A percentile compares a stretch with the other conserved stretches of the same genome.
These are phyloP conservation scores for Eupithecia subumbrata DNA, from an alignment of 2,888 invertebrate species.

Conservation along the genomic window DNA sequence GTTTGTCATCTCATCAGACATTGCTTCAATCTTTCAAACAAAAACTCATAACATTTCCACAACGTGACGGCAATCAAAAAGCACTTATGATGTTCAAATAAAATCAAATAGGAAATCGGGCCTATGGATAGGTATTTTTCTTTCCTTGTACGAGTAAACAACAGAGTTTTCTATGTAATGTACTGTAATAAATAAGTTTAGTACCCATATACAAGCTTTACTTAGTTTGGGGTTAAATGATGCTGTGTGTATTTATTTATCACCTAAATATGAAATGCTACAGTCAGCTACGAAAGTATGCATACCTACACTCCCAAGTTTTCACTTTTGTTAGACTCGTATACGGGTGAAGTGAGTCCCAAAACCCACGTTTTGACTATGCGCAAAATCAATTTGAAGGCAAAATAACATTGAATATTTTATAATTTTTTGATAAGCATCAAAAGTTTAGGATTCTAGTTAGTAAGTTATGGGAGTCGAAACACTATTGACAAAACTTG, in stretches of 20 bases:
- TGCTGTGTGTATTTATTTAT: background rate
- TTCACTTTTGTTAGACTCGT: background rate
- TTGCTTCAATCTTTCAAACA: background rate
- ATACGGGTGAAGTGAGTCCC: background rate
- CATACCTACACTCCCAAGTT: background rate
- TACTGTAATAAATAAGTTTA: too few relatives aligned
- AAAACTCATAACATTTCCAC: background rate
- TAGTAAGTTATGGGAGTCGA: too few relatives aligned
- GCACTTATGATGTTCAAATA: constrained; percentile 2
- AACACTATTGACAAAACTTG: too few relatives aligned
- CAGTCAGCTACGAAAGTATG: background rate
- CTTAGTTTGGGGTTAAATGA: too few relatives aligned
- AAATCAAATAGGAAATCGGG: constrained; percentile 5
- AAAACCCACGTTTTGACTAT: too few relatives aligned
- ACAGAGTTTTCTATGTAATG: background rate
- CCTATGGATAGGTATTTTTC: background rate
- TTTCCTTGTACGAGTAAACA: constrained; percentile 8
- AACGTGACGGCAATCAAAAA: background rate
- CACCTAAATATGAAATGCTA: background rate
- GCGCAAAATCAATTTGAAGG: too few relatives aligned
- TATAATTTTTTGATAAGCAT: too few relatives aligned
- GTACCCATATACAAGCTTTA: too few relatives aligned
- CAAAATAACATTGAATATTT: too few relatives aligned
- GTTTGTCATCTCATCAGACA: background rate
- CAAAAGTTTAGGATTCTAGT: too few relatives aligned